phyloP scores from a whole-genome alignment of 1,140 invertebrate genomes.

The Caerostris darwini region DNA sequence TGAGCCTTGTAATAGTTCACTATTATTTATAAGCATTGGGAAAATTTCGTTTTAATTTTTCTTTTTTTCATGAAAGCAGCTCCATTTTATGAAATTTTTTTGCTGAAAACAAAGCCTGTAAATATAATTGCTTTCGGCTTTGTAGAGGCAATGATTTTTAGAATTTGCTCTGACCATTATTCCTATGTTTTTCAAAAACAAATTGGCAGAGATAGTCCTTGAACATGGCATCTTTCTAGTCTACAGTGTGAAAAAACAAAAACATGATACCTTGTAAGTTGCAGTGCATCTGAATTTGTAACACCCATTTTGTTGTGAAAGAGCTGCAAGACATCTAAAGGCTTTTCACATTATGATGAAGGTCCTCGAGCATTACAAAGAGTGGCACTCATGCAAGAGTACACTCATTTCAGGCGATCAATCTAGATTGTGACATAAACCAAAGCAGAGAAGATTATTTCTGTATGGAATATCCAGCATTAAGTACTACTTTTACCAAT shows the following conservation, averaged over 20 bases:
- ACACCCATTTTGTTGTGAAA: slow-evolving; percentile 6
- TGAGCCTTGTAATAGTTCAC: slow-evolving; percentile 69
- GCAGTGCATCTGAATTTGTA: slow-evolving; percentile 37
- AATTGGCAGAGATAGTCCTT: slow-evolving; percentile 76
- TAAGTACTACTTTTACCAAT: slow-evolving; percentile 63
- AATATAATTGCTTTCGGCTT: slow-evolving; percentile 75
- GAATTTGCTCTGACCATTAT: slow-evolving; percentile 20
- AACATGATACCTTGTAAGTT: slow-evolving; percentile 44
- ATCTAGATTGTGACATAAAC: slow-evolving; percentile 70
- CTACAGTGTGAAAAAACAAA: slow-evolving; percentile 42
- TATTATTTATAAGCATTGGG: slow-evolving; percentile 62
- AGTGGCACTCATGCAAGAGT: neutral
- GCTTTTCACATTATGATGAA: slow-evolving; percentile 29
- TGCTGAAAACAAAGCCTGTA: slow-evolving; percentile 72
- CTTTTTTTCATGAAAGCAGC: slow-evolving; percentile 61
- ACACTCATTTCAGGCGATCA: slow-evolving; percentile 25
- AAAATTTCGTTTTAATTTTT: slow-evolving; percentile 42
- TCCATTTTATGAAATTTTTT: slow-evolving; percentile 43
- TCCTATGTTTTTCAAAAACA: slow-evolving; percentile 60
- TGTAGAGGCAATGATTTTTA: slow-evolving; percentile 66
- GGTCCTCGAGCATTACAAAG: slow-evolving; percentile 12
- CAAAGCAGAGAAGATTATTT: slow-evolving; percentile 44
- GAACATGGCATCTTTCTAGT: slow-evolving; percentile 76
- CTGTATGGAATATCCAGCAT: slow-evolving; percentile 18
- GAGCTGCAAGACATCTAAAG: neutral